Evolutionary conservation across 2,113 vertebrate species (phyloP), one percentile per base, ranked within the genome.

Genomic region (Oryzias javanicus): DNA sequence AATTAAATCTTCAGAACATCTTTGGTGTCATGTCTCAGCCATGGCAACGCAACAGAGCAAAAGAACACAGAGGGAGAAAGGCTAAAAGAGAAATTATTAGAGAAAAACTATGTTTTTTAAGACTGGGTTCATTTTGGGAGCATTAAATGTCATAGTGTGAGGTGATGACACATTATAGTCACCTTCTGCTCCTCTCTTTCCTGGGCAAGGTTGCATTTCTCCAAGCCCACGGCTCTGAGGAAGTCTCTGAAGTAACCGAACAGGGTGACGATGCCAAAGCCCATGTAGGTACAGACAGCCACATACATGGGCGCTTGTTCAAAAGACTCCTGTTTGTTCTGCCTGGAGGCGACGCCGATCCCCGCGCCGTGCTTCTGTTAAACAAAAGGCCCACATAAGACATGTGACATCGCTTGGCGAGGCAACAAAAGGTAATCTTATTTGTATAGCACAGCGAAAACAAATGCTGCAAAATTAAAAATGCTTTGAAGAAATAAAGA

Each of bases 171-270:
- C 55, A 47, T 57, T 64, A 65, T 48, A 67, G 91, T 1, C 89
- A 98, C 96, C 90, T 93, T 97, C 90, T 97, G 96, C 80, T 96
- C 89, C 64, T 93, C 81, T 87, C 96, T 89, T 55, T 98, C 96
- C 82, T 68, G 15, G 16, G 95, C 92, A 50, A 93, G 4, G 10
- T 93, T 82, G 78, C 94, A 92, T 73, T 94, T 97, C 80, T 98
- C 95, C 69, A 98, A 66, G 77, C 95, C 94, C 59, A 90, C 91
- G 15, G 92, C 91, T 91, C 96, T 90, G 87, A 98, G 82, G 78
- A 98, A 96, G 75, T 98, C 96, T 88, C 94, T 90, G 67, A 98
- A 64, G 89, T 98, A 95, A 71, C 95, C 96, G 81, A 98, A 97
- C 49, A 98, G 74, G 4, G 92, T 95, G 83, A 92, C 94, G 60